These are phyloP conservation scores for Hipposideros larvatus DNA, from an alignment of 2,797 vertebrate species.

Conservation along the genomic window DNA sequence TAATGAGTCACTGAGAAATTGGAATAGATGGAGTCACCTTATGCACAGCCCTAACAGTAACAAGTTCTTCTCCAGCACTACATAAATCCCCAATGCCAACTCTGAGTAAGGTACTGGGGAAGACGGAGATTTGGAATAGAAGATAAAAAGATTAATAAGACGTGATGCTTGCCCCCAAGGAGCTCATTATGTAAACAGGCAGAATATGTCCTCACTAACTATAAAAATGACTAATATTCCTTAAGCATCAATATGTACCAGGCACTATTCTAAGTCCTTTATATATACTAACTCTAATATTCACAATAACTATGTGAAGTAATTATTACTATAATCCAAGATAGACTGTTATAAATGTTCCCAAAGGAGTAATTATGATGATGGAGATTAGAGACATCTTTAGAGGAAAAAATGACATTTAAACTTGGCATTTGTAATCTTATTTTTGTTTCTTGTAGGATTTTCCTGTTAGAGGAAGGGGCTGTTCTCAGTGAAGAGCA, in stretches of 20 bases:
- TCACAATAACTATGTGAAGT: background rate
- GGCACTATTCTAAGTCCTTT: background rate
- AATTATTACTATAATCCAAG: slow-evolving; percentile 54
- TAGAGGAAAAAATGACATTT: background rate
- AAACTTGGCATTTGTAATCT: background rate
- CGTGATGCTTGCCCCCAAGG: background rate
- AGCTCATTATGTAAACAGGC: background rate
- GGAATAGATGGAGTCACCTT: background rate
- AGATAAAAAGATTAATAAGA: background rate
- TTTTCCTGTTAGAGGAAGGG: slow-evolving; percentile 6
- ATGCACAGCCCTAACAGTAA: background rate
- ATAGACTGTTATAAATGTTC: slow-evolving; percentile 3
- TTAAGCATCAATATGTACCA: background rate
- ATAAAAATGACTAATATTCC: background rate
- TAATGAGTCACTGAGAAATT: slow-evolving; percentile 3
- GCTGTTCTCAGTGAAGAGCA: background rate
- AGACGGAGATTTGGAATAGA: background rate
- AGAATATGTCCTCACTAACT: background rate
- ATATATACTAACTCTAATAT: background rate
- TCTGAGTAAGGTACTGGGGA: background rate
- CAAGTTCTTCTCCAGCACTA: background rate
- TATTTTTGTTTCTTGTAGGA: background rate
- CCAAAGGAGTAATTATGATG: slow-evolving; percentile 2
- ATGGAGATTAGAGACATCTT: background rate
- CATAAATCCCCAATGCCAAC: background rate